phyloP scores from a whole-genome alignment of 2,797 vertebrate genomes.

The Onychomys arenicola region DNA sequence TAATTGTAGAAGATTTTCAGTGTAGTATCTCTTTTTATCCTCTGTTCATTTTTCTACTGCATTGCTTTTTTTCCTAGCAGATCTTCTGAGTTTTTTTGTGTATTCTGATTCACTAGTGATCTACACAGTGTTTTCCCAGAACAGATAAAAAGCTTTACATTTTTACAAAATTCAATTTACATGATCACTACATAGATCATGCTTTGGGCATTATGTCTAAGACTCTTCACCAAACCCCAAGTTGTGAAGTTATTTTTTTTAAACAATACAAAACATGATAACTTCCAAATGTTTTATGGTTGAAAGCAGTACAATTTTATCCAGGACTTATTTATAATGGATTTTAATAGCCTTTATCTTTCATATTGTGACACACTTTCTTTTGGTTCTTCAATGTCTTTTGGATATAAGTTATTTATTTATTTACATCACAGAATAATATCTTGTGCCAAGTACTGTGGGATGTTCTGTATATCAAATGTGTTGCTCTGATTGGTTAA shows the following conservation, averaged over 20 bases:
- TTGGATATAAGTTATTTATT: background rate
- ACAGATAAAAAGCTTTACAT: background rate
- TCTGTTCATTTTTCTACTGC: background rate
- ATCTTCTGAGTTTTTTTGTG: background rate
- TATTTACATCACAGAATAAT: background rate
- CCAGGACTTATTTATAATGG: background rate
- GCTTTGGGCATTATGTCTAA: background rate
- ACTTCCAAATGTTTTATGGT: background rate
- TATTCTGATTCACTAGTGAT: background rate
- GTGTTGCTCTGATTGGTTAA: no score
- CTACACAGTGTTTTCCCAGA: background rate
- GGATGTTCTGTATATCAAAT: no score
- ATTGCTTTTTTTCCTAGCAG: background rate
- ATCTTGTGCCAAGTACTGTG: no score
- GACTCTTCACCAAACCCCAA: background rate
- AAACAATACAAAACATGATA: background rate
- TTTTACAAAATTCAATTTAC: background rate
- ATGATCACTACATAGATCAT: no score
- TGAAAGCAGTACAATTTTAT: background rate
- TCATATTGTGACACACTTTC: background rate
- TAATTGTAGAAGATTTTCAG: background rate
- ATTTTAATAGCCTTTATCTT: background rate
- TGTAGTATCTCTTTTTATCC: background rate
- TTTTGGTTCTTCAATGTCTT: background rate
- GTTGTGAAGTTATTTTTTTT: background rate